Base-by-base conservation (phyloP, 2,888 invertebrate species). In the Phalangium opilio region DNA sequence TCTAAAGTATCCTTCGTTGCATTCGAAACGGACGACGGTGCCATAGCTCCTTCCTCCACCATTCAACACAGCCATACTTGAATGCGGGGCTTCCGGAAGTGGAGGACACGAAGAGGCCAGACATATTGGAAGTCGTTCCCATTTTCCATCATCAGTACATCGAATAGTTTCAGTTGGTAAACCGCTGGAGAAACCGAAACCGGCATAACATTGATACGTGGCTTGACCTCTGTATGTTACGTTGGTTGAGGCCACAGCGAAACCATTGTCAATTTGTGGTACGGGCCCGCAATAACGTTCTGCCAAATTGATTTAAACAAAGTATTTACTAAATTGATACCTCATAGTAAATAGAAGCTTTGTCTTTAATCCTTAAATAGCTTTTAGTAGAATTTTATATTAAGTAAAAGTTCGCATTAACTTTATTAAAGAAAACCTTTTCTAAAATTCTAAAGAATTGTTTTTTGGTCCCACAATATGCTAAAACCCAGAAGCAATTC, bases 221-320 rank as follows among this genome's bases (percentile, higher is more conserved):
- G 91, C 91, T 55, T 86, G 75, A 33, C 91, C 93, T 52, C 80
- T 76, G 63, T 86, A 95, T 1, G 91, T 93, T 7, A 95, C 93
- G 66, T 93, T 93, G 3, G 89, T 83, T 0, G 93, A 89, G 42
- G 86, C 87, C 63, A 89, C 89, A 2, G 91, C 91, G 68, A 91
- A 93, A 42, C 93, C 93, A 65, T 93, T 95, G 63, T 90, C 87
- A 54, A 95, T 95, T 74, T 95, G 95, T 47, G 93, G 93, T 42
- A 95, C 93, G 19, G 93, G 91, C 47, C 91, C 91, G 66, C 95
- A 95, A 65, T 93, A 95, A 18, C 66, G 58, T 21, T 67, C 67
- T 65, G 57, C 48, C 61, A 58, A 45, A 38, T 43, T 34, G 10
- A 48, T 15, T 27, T n/a, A n/a, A n/a, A n/a, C n/a, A n/a, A n/a